Base-by-base conservation (phyloP, 1,140 invertebrate species). In the Sitobion miscanthi region DNA sequence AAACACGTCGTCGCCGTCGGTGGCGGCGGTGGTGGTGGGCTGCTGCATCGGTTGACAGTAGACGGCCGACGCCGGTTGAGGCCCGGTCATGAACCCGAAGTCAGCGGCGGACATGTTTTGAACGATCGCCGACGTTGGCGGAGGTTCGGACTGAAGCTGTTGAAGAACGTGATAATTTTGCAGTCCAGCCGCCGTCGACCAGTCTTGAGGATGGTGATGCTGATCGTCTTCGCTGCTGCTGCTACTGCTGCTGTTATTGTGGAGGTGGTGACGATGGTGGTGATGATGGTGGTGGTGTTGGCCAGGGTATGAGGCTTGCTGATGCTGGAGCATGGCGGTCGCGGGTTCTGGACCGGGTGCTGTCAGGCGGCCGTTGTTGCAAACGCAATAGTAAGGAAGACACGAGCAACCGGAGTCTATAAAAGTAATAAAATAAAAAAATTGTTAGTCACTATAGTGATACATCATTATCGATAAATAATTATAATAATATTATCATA, bases 1-100 rank as follows among this genome's bases (percentile, higher is more conserved):
- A 94, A 97, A 97, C 88, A 97, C 97, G 95, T 97, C 97, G 94
- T 97, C 97, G 0, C 97, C 97, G 17, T 52, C 6, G n/a, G 23
- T 5, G 7, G 87, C 17, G 4, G 30, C 97, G 17, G 38, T 2
- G n/a, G 23, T 5, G 7, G 87, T n/a, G 4, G 30, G 30, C 14
- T n/a, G 62, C 62, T 54, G 52, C 52, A 88, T 42, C 0, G 88
- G 88, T 17, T 89, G 88, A 25, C 49, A 38, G 35, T 89, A 89
- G 7, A 96, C 95, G 0, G 96, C n/a, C 4, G 45, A 49, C 86
- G 86, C 86, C 95, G 69, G 96, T 96, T 86, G 96, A 96, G 82
- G 95, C 95, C 42, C 95, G 94, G 94, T 45, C 17, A 87, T 35
- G 77, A 35, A 42, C 14, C 54, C 90, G 23, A 54, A 62, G 91